Evolutionary conservation across 2,797 vertebrate species (phyloP).

Genomic region (Aplochiton taeniatus): DNA sequence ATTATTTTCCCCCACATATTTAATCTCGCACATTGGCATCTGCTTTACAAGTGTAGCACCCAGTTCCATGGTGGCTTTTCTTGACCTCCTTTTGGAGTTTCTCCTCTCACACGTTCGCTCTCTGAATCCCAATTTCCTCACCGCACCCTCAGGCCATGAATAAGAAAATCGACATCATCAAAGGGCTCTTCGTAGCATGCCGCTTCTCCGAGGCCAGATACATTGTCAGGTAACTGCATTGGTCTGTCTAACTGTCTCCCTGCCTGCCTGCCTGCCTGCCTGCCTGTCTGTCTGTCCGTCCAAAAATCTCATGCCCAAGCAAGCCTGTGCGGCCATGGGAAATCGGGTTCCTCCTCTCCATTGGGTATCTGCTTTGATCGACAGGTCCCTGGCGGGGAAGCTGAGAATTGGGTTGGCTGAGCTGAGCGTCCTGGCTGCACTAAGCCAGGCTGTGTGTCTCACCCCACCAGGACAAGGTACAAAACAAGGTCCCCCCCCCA

Average conservation of each 20-base stretch:
- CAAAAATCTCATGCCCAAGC: background rate
- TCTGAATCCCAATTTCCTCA: slow-evolving; percentile 58
- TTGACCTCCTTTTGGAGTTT: slow-evolving; percentile 62
- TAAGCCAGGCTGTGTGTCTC: slow-evolving; percentile 86
- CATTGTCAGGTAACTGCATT: slow-evolving; percentile 81
- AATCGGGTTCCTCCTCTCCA: background rate
- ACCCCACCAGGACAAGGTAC: slow-evolving; percentile 88
- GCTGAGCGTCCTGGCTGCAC: slow-evolving; percentile 84
- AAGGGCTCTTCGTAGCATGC: slow-evolving; percentile 90
- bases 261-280: slow-evolving; percentile 9
- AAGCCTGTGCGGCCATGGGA: slow-evolving; percentile 12
- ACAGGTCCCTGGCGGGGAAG: slow-evolving; percentile 88
- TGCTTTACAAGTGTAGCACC: slow-evolving; percentile 40
- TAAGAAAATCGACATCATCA: slow-evolving; percentile 94
- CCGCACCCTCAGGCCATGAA: slow-evolving; percentile 81
- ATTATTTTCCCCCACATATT: slow-evolving; percentile 1
- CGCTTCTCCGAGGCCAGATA: slow-evolving; percentile 89
- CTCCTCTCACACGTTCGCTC: slow-evolving; percentile 38
- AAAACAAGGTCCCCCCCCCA: too few species aligned
- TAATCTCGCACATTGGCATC: background rate
- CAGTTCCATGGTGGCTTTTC: slow-evolving; percentile 41
- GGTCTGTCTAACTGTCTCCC: slow-evolving; percentile 1
- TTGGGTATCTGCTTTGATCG: slow-evolving; percentile 35
- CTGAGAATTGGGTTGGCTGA: slow-evolving; percentile 90
- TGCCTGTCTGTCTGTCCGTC: slow-evolving; percentile 10